These are phyloP conservation scores for Dicyrtoma fusca DNA, from an alignment of 2,888 invertebrate genomes.

Conservation along the genomic window DNA sequence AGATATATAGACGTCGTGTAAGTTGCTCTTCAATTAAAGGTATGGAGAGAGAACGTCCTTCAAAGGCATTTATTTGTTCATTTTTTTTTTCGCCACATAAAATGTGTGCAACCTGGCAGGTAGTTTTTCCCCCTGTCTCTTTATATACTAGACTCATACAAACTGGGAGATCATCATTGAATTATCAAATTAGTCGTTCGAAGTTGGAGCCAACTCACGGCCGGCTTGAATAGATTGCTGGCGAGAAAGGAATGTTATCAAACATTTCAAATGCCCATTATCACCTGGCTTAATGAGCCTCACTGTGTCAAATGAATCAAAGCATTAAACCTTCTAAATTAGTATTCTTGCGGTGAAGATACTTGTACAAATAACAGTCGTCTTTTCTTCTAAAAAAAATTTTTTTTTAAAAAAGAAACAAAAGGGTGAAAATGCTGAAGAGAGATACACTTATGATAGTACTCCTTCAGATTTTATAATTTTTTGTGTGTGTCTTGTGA, in stretches of 20 bases:
- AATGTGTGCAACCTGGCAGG: slow-evolving; percentile 39
- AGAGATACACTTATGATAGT: too few species aligned
- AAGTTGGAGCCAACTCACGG: slow-evolving; percentile 40
- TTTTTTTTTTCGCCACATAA: slow-evolving; percentile 35
- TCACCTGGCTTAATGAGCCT: slow-evolving; percentile 46
- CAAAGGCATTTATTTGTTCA: slow-evolving; percentile 42
- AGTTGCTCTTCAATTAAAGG: not conserved
- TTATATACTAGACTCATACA: not conserved
- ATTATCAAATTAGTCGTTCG: slow-evolving; percentile 37
- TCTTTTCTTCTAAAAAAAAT: too few species aligned
- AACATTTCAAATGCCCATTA: slow-evolving; percentile 40
- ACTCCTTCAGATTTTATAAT: too few species aligned
- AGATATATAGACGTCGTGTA: not conserved
- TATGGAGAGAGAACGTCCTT: slow-evolving; percentile 39
- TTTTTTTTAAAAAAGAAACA: not conserved
- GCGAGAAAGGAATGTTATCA: slow-evolving; percentile 45
- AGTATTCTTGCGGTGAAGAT: too few species aligned
- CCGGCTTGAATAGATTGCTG: slow-evolving; percentile 28
- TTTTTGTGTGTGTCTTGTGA: too few species aligned
- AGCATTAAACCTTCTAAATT: slow-evolving; percentile 15
- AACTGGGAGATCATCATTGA: slow-evolving; percentile 39
- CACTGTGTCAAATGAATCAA: slow-evolving; percentile 48
- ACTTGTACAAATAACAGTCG: not conserved
- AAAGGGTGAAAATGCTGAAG: too few species aligned
- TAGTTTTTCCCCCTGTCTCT: slow-evolving; percentile 24